phyloP scores from a whole-genome alignment of 2,797 vertebrate genomes.

The Lindbergichthys nudifrons region DNA sequence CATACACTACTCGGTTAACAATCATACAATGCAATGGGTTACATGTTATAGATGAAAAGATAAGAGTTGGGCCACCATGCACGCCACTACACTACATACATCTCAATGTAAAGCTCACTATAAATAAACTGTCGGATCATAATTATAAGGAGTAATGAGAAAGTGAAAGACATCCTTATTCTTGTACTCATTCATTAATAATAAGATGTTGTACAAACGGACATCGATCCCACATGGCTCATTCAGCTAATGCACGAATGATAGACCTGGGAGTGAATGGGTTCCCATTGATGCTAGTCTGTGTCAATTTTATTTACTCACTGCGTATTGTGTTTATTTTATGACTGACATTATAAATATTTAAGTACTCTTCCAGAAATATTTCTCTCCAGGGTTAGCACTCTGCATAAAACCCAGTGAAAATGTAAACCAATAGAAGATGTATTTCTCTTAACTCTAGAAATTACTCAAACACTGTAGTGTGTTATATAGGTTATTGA shows the following conservation, averaged over 20 bases:
- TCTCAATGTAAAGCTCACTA: not conserved
- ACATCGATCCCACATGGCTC: conserved; percentile 3
- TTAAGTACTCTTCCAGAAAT: conserved; percentile 45
- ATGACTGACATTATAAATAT: conserved; percentile 54
- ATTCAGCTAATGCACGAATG: conserved; percentile 17
- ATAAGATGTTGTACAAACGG: conserved; percentile 15
- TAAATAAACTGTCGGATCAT: not conserved
- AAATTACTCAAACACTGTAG: conserved; percentile 27
- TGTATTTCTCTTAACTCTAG: conserved; percentile 20
- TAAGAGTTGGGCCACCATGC: not conserved
- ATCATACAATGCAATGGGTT: not conserved
- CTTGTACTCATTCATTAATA: conserved; percentile 5
- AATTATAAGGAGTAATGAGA: not conserved
- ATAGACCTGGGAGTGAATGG: conserved; percentile 17
- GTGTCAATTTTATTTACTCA: conserved; percentile 23
- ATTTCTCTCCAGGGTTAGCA: conserved; percentile 28
- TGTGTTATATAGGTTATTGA: too few relatives aligned
- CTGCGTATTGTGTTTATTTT: conserved; percentile 34
- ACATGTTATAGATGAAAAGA: not conserved
- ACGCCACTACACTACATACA: not conserved
- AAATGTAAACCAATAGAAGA: conserved; percentile 41
- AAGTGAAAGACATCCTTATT: not conserved
- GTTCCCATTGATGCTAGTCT: conserved; percentile 10
- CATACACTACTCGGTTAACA: too few relatives aligned
- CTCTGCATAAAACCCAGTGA: conserved; percentile 29